Base-by-base conservation (phyloP, 2,888 invertebrate genomes). In the Heliconius erato region DNA sequence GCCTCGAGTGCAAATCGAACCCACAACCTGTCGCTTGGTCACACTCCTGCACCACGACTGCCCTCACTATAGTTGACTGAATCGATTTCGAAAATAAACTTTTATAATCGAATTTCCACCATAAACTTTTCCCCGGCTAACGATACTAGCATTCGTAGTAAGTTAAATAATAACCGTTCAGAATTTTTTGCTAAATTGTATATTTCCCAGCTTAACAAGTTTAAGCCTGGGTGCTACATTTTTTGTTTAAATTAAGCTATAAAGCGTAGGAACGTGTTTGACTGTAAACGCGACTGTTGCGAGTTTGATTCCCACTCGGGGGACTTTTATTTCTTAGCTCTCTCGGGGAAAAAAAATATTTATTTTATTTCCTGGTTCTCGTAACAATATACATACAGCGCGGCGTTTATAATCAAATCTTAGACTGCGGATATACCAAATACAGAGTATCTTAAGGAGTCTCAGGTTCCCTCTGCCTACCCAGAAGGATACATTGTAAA, bases 111-210 rank as follows among this genome's bases (percentile, higher is more conserved):
- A 40, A 40, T 71, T 59, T 76, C 35, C 35, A 7, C 26, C 23
- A n/a, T 23, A 74, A 59, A 81, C 74, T 74, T 72, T 76, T 28
- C 74, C 0, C n/a, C 12, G 23, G 59, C 54, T 74, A 63, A 74
- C 74, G 54, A 44, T 32, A 78, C 28, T 32, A 49, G 74, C 65
- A 79, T 79, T 78, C 59, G 40, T 79, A 81, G 63, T n/a, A n/a
- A 63, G n/a, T 63, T 63, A 63, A 71, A 79, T 71, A 82, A 79
- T 77, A 77, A 76, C 40, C 23, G n/a, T 63, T 63, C n/a, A 63
- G 65, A 35, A 74, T 59, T 74, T 59, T 59, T 63, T 74, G 59
- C 59, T n/a, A n/a, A 63, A 63, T 74, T 74, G 54, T 74, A 32
- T 32, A 32, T 59, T 74, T 32, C 3, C 32, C 32, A 63, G 59